Percentiles rank a stretch among this genome's conserved stretches.
phyloP scores from a whole-genome alignment of 2,888 invertebrate genomes.

The Sympetrum striolatum region DNA sequence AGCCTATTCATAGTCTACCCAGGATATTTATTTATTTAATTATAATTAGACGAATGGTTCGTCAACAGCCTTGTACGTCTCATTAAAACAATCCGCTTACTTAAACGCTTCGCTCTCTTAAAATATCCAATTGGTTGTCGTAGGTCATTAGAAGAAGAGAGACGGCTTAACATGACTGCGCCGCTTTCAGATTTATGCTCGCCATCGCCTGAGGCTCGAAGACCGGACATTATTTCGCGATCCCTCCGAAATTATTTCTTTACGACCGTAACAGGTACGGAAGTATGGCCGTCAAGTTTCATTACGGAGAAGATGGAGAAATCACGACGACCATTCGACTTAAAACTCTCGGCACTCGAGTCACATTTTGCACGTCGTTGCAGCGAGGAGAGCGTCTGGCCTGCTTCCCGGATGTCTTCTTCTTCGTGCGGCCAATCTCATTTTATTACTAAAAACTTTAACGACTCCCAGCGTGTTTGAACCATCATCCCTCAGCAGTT shows the following conservation, averaged over 20 bases:
- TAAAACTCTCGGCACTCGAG: neutral
- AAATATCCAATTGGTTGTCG: too few relatives aligned
- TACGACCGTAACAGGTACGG: neutral
- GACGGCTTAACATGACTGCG: too few relatives aligned
- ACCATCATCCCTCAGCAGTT: neutral
- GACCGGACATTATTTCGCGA: too few relatives aligned
- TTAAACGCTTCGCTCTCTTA: too few relatives aligned
- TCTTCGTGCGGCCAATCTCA: neutral
- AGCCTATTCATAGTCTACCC: too few relatives aligned
- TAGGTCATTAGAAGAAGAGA: too few relatives aligned
- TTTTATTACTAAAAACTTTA: neutral
- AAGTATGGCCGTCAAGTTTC: neutral
- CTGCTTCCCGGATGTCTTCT: neutral
- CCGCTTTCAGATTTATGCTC: too few relatives aligned
- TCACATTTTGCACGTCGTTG: conserved; percentile 12
- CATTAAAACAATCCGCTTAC: too few relatives aligned
- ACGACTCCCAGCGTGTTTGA: neutral
- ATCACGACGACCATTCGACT: neutral
- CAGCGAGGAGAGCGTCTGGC: conserved; percentile 19
- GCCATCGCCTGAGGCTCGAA: too few relatives aligned
- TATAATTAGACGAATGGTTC: too few relatives aligned
- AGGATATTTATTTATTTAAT: too few relatives aligned
- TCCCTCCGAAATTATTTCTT: neutral
- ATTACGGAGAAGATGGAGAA: neutral
- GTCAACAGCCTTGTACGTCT: too few relatives aligned